phyloP scores from a whole-genome alignment of 1,140 invertebrate genomes.

The Bicyclus anynana region DNA sequence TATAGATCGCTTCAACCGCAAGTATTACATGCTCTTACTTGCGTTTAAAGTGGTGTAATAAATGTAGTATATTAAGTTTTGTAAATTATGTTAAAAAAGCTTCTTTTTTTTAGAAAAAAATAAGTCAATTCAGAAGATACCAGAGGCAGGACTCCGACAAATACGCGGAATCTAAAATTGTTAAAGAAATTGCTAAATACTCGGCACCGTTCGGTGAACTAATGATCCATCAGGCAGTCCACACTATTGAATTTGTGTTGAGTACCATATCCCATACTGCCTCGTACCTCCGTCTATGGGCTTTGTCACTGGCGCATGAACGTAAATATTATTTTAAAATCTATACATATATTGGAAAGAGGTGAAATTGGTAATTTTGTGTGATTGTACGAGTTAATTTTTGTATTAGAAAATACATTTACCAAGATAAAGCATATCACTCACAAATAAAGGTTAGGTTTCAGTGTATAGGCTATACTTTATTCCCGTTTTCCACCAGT shows the following conservation, averaged over 20 bases:
- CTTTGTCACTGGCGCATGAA: conserved; percentile 96
- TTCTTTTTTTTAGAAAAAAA: conserved; percentile 30
- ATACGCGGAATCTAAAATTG: conserved; percentile 38
- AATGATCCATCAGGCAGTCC: conserved; percentile 95
- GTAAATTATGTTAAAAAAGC: not conserved
- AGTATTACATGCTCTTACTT: too few species aligned
- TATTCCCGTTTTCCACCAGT: too few species aligned
- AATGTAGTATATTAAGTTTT: too few species aligned
- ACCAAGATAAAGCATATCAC: too few species aligned
- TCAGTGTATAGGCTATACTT: too few species aligned
- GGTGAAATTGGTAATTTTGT: too few species aligned
- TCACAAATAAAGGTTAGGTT: too few species aligned
- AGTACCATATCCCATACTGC: conserved; percentile 98
- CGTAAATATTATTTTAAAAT: conserved; percentile 83
- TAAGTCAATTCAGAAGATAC: conserved; percentile 40
- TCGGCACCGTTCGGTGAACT: conserved; percentile 85
- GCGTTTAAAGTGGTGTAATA: too few species aligned
- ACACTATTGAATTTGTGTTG: conserved; percentile 98
- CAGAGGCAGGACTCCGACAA: conserved; percentile 47
- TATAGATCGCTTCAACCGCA: too few species aligned
- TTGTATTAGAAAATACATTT: too few species aligned
- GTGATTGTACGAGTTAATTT: too few species aligned
- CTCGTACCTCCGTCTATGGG: conserved; percentile 98
- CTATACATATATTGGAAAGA: too few species aligned
- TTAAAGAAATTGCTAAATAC: conserved; percentile 45